Percentiles rank a stretch among this genome's conserved stretches.
These are phyloP conservation scores for Clarias gariepinus DNA, from an alignment of 2,113 vertebrate genomes.

Conservation along the genomic window DNA sequence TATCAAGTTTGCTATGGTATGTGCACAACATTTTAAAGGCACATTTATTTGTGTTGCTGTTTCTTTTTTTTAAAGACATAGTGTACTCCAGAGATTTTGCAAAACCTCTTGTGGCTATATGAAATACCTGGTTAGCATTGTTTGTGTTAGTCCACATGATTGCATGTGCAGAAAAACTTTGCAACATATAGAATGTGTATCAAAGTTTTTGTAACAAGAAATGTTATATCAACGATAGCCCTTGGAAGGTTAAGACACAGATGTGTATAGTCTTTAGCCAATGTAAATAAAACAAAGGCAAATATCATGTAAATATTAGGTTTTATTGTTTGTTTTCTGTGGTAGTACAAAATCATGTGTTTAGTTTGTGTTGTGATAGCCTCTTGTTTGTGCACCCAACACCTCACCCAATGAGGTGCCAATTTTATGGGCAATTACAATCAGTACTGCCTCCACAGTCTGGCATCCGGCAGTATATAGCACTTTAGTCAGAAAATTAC, in stretches of 20 bases:
- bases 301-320: not conserved
- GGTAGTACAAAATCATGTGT: not conserved
- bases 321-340: too few species aligned
- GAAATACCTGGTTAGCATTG: not conserved
- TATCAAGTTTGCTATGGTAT: not conserved
- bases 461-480: not conserved
- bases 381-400: not conserved
- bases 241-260: not conserved
- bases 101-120: not conserved
- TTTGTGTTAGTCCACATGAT: not conserved
- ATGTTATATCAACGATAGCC: not conserved
- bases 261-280: not conserved
- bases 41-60: not conserved
- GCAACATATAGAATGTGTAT: not conserved
- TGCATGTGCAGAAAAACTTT: not conserved
- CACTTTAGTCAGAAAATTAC: not conserved
- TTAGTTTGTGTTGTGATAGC: not conserved
- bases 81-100: not conserved
- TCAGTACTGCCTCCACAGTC: not conserved
- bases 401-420: too few species aligned
- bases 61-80: not conserved
- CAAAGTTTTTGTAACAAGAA: not conserved
- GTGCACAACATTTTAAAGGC: not conserved
- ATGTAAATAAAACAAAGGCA: not conserved
- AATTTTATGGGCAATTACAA: not conserved